Base-by-base conservation (phyloP, 2,113 vertebrate genomes). In the Eonycteris spelaea region DNA sequence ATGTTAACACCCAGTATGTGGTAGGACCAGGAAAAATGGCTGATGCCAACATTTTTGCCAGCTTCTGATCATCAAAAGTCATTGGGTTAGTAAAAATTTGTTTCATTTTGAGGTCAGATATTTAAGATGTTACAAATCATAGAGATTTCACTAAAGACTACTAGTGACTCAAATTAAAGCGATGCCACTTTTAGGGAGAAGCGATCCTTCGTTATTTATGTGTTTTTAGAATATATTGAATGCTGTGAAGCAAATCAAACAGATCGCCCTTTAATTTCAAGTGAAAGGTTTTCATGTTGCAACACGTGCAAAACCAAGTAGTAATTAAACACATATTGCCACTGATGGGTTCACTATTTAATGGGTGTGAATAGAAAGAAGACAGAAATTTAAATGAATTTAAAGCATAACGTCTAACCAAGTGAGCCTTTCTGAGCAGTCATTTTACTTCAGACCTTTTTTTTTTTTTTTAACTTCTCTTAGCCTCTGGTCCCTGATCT, bases 131-230 rank as follows among this genome's bases (percentile, higher is more conserved):
- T 95, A 45, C 12, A 65, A 70, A 30, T 93, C 22, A 40, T 14
- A 93, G 80, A 12, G 35, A 86, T 92, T 73, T 92, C 75, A 65
- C 80, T 95, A 84, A 80, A 96, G 63, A 63, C 18, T 30, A 86
- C 14, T 59, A 71, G 8, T 59, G 97, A 96, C 24, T 87, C 79
- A 92, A 95, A 97, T 33, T 91, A 86, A 80, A 97, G 86, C 79
- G 57, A 96, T 67, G 90, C 70, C 43, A 51, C 59, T 70, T 96
- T 55, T 73, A 96, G 88, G 63, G 96, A 93, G 48, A 95, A 90
- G 61, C 11, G 53, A 40, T 57, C 16, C 13, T 78, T 38, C 21
- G 61, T 70, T 7, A 82, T 21, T 35, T 53, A 73, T 70, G 70
- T 92, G 77, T 78, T 93, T 97, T 71, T 24, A 51, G 70, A 93